These are phyloP conservation scores for Girardinus metallicus DNA, from an alignment of 2,797 vertebrate species.

Conservation along the genomic window DNA sequence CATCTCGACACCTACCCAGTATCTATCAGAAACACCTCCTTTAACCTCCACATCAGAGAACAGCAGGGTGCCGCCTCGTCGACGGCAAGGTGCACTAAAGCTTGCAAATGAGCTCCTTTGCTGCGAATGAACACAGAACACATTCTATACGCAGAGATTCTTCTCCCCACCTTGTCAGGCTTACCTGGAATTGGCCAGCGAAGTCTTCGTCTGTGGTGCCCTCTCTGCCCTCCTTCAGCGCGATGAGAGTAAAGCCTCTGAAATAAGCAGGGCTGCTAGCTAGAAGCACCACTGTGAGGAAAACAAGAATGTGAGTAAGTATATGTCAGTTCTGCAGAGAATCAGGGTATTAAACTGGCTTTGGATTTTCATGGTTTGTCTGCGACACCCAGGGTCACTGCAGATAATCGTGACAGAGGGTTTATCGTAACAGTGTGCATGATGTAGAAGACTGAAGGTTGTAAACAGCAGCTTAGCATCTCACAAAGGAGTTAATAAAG, in stretches of 20 bases:
- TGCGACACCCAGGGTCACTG: background rate
- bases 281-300: slow-evolving; percentile 86
- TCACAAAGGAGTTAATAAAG: slow-evolving; percentile 6
- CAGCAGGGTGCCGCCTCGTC: slow-evolving; percentile 15
- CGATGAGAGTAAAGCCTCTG: slow-evolving; percentile 93
- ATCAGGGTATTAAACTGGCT: slow-evolving; percentile 11
- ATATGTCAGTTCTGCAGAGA: slow-evolving; percentile 8
- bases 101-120: slow-evolving; percentile 37
- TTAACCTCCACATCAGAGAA: slow-evolving; percentile 47
- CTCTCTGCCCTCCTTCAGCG: slow-evolving; percentile 92
- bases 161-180: slow-evolving; percentile 29
- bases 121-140: background rate
- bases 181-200: slow-evolving; percentile 93
- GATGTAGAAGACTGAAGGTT: slow-evolving; percentile 23
- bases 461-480: slow-evolving; percentile 28
- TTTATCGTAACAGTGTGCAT: slow-evolving; percentile 1
- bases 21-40: slow-evolving; percentile 44
- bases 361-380: slow-evolving; percentile 3
- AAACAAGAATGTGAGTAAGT: slow-evolving; percentile 8
- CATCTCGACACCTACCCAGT: slow-evolving; percentile 24
- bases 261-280: slow-evolving; percentile 93
- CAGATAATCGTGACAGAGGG: slow-evolving; percentile 9
- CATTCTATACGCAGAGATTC: slow-evolving; percentile 5
- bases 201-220: slow-evolving; percentile 91
- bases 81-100: slow-evolving; percentile 27